Base-by-base conservation (phyloP, 2,888 invertebrate genomes). In the Brachyopa scutellaris region DNA sequence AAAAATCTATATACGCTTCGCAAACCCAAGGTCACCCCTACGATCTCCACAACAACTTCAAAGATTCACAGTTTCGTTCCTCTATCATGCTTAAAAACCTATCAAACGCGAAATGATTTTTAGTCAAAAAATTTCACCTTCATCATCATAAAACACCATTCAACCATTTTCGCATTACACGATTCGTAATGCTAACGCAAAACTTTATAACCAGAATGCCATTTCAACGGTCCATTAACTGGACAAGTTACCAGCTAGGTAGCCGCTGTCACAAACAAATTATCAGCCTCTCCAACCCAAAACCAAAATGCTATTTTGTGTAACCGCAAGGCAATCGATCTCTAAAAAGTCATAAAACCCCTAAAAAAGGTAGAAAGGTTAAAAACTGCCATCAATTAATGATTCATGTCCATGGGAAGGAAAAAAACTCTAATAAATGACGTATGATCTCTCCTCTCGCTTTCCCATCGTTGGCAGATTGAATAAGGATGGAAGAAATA, bases 381-480 rank as follows among this genome's bases (percentile, higher is more conserved):
- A 62, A 77, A 82, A 69, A 49, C 47, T 82, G 47, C 66, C 77
- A 70, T 70, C 77, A 72, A 82, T 82, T 82, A 82, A 82, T 82
- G 82, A 82, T 82, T 82, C 82, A 82, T 82, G 82, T 77, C 76
- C 70, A 61, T 72, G 59, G 70, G 31, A n/a, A 21, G 31, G 11
- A 66, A 36, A 49, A 26, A 70, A n/a, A n/a, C n/a, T n/a, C n/a
- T n/a, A n/a, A n/a, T n/a, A n/a, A 31, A 53, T 33, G 61, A 55
- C 64, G 64, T 66, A 53, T 76, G 76, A 76, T 70, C 57, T 69
- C 49, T 5, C 19, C 36, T 26, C 5, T n/a, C 53, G 9, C 11
- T 40, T 36, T 31, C 11, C 33, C 26, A 3, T 26, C 26, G 26
- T n/a, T 17, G 45, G 51, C 21, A 72, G 64, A 77, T 77, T 76